These are phyloP conservation scores for Carposina sasakii DNA, from an alignment of 1,140 invertebrate species.

Conservation along the genomic window DNA sequence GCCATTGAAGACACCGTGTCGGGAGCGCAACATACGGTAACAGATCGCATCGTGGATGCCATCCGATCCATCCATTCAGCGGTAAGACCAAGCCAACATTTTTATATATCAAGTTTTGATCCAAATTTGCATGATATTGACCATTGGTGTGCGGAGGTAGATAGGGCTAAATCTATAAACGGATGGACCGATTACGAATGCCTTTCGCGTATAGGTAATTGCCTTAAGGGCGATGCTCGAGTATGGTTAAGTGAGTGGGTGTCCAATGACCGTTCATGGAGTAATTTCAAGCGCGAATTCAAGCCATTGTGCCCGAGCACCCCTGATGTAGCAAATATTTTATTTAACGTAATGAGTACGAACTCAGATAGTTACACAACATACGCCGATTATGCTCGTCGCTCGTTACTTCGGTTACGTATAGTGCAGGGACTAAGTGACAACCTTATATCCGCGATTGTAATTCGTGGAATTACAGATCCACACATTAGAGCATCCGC, in stretches of 20 bases:
- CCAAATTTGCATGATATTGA: slow-evolving; percentile 9
- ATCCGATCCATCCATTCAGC: not conserved
- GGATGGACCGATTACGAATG: slow-evolving; percentile 9
- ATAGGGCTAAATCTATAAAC: slow-evolving; percentile 1
- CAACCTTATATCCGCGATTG: not conserved
- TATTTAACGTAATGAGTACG: slow-evolving; percentile 1
- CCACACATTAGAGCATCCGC: not conserved
- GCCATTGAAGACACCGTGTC: no score
- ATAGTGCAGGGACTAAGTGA: slow-evolving; percentile 5
- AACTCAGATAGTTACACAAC: slow-evolving; percentile 4
- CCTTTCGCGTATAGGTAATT: slow-evolving; percentile 6
- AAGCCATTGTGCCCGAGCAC: slow-evolving; percentile 6
- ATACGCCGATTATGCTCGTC: slow-evolving; percentile 9
- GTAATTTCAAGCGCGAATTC: slow-evolving; percentile 6
- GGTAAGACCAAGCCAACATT: slow-evolving; percentile 7
- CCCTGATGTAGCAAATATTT: slow-evolving; percentile 1
- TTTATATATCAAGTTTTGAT: slow-evolving; percentile 12
- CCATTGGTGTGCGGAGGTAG: slow-evolving; percentile 8
- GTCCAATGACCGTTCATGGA: slow-evolving; percentile 1
- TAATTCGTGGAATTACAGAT: slow-evolving; percentile 5
- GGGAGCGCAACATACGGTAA: no score
- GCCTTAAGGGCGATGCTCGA: slow-evolving; percentile 1
- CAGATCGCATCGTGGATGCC: slow-evolving; percentile 13
- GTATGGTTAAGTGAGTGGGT: slow-evolving; percentile 9
- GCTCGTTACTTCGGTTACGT: not conserved